Conservation (phyloP, 2,888 invertebrate species). For the Cecidostiba fungosa region DNA sequence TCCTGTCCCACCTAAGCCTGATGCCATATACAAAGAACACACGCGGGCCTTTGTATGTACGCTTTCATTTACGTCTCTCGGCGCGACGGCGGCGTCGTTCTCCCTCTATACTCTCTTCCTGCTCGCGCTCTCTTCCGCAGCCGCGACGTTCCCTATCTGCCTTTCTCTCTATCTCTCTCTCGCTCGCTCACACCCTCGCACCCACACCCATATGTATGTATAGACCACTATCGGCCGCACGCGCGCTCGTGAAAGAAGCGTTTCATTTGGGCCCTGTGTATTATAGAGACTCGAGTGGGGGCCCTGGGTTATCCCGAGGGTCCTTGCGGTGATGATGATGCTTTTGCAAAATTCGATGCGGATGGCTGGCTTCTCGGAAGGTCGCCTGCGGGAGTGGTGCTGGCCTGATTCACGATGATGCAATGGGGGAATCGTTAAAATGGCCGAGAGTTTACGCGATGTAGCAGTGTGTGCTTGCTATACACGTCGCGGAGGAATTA, state of each 20-base stretch:
- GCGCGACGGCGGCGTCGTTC: neutral
- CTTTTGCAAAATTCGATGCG: neutral
- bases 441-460: neutral
- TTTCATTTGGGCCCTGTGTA: conserved; percentile 22
- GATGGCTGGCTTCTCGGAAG: neutral
- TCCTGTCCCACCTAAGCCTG: conserved; percentile 63
- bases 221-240: neutral
- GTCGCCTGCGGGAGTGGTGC: neutral
- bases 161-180: conserved; percentile 20
- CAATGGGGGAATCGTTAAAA: neutral
- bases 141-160: neutral
- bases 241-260: conserved; percentile 32
- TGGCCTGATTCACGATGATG: neutral
- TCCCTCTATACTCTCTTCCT: conserved; percentile 14
- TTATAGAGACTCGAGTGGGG: neutral
- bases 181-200: conserved; percentile 21
- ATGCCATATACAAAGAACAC: conserved; percentile 42
- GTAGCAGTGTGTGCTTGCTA: neutral
- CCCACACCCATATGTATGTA: neutral
- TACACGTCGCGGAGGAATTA: neutral
- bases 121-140: neutral
- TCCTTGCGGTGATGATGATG: neutral
- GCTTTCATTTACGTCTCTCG: conserved; percentile 25
- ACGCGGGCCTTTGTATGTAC: conserved; percentile 40
- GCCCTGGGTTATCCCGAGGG: neutral